phyloP scores from a whole-genome alignment of 2,113 vertebrate genomes.

The Passerina amoena region DNA sequence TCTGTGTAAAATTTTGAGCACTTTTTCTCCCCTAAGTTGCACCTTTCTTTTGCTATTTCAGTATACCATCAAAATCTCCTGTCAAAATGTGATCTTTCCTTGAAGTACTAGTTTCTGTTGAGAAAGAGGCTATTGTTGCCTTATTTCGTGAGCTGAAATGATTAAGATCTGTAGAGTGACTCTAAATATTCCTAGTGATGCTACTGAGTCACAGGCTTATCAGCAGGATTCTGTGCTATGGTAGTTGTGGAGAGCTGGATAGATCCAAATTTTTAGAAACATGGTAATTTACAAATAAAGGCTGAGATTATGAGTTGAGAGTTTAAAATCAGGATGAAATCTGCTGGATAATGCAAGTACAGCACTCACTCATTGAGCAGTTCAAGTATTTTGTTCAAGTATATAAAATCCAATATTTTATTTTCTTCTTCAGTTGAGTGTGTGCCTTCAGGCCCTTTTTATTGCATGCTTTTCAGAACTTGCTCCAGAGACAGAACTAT shows the following conservation, averaged over 20 bases:
- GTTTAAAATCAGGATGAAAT: not conserved
- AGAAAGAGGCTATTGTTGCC: not conserved
- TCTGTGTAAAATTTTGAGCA: not conserved
- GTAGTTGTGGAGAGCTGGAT: not conserved
- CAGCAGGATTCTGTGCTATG: not conserved
- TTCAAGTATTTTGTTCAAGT: constrained; percentile 6
- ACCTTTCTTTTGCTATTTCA: not conserved
- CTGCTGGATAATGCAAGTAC: not conserved
- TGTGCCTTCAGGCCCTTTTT: constrained; percentile 15
- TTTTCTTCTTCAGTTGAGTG: not conserved
- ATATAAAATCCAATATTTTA: not conserved
- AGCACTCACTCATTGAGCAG: not conserved
- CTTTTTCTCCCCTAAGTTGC: not conserved
- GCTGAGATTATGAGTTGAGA: not conserved
- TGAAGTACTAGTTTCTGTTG: not conserved
- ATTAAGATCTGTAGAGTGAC: not conserved
- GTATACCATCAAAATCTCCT: not conserved
- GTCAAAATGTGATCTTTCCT: not conserved
- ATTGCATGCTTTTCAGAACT: constrained; percentile 26
- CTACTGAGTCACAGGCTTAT: not conserved
- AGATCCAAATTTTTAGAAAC: not conserved
- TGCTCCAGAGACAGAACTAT: constrained; percentile 26
- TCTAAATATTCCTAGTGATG: not conserved
- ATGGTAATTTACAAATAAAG: not conserved
- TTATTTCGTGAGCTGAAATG: not conserved